These are phyloP conservation scores for Meleagris gallopavo DNA, from an alignment of 2,113 vertebrate genomes.

Conservation along the genomic window DNA sequence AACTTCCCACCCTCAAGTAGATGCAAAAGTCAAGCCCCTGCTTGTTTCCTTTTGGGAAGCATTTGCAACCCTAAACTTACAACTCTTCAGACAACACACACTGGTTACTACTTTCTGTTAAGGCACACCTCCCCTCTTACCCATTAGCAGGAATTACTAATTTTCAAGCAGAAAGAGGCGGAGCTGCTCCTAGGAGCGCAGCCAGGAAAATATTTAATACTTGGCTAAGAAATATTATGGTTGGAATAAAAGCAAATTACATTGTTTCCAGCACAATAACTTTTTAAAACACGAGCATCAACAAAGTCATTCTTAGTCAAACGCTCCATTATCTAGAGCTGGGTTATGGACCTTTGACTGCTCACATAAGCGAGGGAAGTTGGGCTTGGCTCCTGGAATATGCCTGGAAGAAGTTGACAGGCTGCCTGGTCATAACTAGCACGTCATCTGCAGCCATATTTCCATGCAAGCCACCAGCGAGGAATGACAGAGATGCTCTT, in stretches of 20 bases:
- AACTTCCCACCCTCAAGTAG: slow-evolving; percentile 62
- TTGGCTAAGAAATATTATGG: slow-evolving; percentile 53
- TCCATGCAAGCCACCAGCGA: not conserved
- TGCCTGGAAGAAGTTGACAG: slow-evolving; percentile 15
- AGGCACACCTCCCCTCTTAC: not conserved
- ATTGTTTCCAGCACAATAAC: slow-evolving; percentile 71
- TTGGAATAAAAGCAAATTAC: slow-evolving; percentile 63
- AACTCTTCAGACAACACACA: not conserved
- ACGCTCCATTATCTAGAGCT: slow-evolving; percentile 41
- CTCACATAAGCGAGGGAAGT: not conserved
- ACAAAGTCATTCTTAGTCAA: slow-evolving; percentile 43
- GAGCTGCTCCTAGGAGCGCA: slow-evolving; percentile 39
- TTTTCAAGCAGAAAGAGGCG: slow-evolving; percentile 37
- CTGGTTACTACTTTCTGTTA: not conserved
- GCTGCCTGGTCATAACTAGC: not conserved
- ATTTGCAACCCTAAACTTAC: not conserved
- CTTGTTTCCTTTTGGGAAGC: slow-evolving; percentile 23
- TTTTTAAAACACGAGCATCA: slow-evolving; percentile 41
- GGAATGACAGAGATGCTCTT: not conserved
- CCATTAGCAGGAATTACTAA: slow-evolving; percentile 18
- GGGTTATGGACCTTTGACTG: not conserved
- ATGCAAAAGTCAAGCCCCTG: not conserved
- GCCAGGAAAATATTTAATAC: slow-evolving; percentile 69
- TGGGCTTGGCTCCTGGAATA: slow-evolving; percentile 23
- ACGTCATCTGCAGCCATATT: slow-evolving; percentile 9